Conservation (phyloP, 2,888 invertebrate genomes). For the Clunio marinus region DNA sequence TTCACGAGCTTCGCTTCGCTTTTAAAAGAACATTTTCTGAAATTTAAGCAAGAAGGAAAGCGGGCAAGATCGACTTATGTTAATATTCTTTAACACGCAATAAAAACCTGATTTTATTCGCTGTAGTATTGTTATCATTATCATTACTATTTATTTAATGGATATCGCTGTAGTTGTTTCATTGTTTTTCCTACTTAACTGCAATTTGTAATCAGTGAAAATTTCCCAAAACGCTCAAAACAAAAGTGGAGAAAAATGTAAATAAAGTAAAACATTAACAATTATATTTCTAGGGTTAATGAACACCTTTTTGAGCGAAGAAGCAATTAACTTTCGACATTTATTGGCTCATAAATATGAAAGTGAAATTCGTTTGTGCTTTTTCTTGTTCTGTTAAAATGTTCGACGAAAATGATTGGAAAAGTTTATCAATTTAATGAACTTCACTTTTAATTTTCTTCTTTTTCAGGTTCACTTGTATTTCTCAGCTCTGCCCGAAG, state of each 20-base stretch:
- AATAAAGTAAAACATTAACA: conserved; percentile 31
- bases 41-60: background rate
- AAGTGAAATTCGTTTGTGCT: conserved; percentile 16
- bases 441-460: background rate
- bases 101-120: conserved; percentile 39
- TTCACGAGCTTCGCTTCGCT: background rate
- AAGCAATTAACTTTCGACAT: conserved; percentile 24
- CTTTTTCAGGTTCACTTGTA: conserved; percentile 90
- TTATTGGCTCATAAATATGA: conserved; percentile 12
- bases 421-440: conserved; percentile 10
- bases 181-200: conserved; percentile 11
- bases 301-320: conserved; percentile 28
- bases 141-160: conserved; percentile 33
- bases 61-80: conserved; percentile 6
- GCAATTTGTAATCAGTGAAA: conserved; percentile 20
- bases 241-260: conserved; percentile 23
- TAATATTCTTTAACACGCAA: conserved; percentile 38
- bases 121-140: conserved; percentile 37
- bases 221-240: background rate
- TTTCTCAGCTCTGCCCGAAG: conserved; percentile 92
- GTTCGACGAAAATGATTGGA: background rate
- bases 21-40: conserved; percentile 2
- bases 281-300: conserved; percentile 38
- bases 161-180: conserved; percentile 10
- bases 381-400: background rate